Evolutionary conservation across 2,888 invertebrate species (phyloP), one percentile per base, ranked within the genome.

Genomic region (Pogonocherus hispidulus): DNA sequence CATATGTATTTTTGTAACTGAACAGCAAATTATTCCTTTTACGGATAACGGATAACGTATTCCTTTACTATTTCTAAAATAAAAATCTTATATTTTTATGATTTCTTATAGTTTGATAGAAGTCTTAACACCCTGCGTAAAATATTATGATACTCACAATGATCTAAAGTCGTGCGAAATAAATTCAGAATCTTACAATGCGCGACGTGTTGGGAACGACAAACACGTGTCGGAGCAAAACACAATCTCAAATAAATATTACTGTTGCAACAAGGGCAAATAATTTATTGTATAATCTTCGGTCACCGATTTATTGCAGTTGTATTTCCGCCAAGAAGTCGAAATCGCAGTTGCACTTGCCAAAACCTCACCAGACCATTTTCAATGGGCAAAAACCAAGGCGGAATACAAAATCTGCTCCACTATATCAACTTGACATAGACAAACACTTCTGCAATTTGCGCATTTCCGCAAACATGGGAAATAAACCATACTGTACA

Each of bases 381-480:
- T 70, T 69, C 64, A 66, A 63, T 52, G 72, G 46, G 62, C 68
- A 74, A 76, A 77, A 76, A 77, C 67, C 60, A 65, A 66, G 72
- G 66, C 68, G 66, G 73, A 76, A 41, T 41, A n/a, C 41, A 41
- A 41, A 41, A 41, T 78, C 41, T 41, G 76, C 78, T 77, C 76
- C 74, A 78, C 77, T 71, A 73, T 69, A 78, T 79, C 79, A 73
- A 71, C 69, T 72, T 76, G 79, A 77, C 75, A 76, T 79, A 78
- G 66, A 77, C 74, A 46, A 71, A 70, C 73, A 76, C 78, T 79
- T 79, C 78, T 77, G 78, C 75, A 79, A 78, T 78, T 79, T 77
- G 79, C 77, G 77, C 78, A 77, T 78, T 79, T 78, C 78, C 77
- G 72, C 71, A 56, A 76, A 77, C 75, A 77, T 77, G 76, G 74